Evolutionary conservation across 2,888 invertebrate species (phyloP), one percentile per base, ranked within the genome.

Genomic region (Agrotis segetum): DNA sequence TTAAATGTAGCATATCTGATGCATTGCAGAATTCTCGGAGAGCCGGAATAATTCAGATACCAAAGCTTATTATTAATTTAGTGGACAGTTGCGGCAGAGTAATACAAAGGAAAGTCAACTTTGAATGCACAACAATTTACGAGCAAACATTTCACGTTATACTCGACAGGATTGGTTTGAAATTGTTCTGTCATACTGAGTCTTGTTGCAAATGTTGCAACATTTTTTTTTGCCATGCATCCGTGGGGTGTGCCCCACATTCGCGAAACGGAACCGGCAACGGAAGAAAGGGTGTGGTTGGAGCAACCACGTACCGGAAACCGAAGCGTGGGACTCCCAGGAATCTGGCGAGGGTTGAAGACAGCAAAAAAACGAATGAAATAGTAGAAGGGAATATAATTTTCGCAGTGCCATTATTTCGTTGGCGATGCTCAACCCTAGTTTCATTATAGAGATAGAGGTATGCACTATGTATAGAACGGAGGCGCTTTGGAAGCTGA

Each of bases 221-320:
- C 13, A 21, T 24, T 71, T 64, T 60, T 61, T 56, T 61, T 56
- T 49, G 44, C 24, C 14, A n/a, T 67, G 60, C 63, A 67, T 60
- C 59, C 59, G 53, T 64, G 56, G 67, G 63, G 76, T 60, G 59
- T 60, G 76, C 79, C 65, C 59, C 63, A 69, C 68, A 74, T 79
- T 71, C 47, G 71, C 76, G 55, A 62, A 71, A 75, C 80, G 83
- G 80, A 85, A 69, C 81, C 78, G 63, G 64, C 68, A 71, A 59
- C 73, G 83, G 77, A 77, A 77, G 75, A 74, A 78, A 76, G 80
- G 74, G 74, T 75, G 75, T 74, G 79, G 73, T 78, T 75, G 63
- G 52, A 63, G 68, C 67, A 61, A 79, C 74, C 70, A 67, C 71
- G 68, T 49, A 65, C 70, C 73, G 73, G 67, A 67, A 63, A 59